Evolutionary conservation across 2,888 invertebrate species (phyloP), one percentile per base, ranked within the genome.

Genomic region (Lordiphosa fenestrarum): DNA sequence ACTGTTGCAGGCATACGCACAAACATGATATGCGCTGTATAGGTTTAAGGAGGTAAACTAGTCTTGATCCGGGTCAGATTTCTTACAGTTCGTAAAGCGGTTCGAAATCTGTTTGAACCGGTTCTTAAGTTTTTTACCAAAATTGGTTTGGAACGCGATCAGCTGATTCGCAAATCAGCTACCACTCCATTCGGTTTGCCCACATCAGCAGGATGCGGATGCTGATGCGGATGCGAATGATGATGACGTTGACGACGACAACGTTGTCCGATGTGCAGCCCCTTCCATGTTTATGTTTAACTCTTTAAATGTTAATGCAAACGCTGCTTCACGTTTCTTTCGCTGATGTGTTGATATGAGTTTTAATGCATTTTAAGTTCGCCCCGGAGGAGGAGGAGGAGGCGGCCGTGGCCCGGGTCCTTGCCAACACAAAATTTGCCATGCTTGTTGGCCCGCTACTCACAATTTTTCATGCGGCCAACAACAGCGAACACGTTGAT

Each of bases 331-430:
- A 13, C 49, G 44, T 44, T 58, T 60, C 49, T 56, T 55, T 51
- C 19, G 6, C 6, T 38, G 71, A 68, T 69, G 72, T 71, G 71
- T 67, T 67, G 63, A 69, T 66, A 68, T 66, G 64, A 51, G 66
- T 69, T 73, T 80, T 72, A 71, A 69, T 78, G 81, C 76, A 72
- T 74, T 81, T 82, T 67, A 60, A 68, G 58, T 56, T 36, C 47
- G 36, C 36, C 36, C 21, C 12, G 21, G 35, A 15, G 33, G 33
- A 46, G 48, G 46, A 44, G 39, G 15, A 15, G 15, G 1, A 41
- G 37, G 38, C 25, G 38, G 42, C 39, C 25, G 25, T 53, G 2
- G 41, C 21, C 37, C 37, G 44, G 44, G 49, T 56, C 36, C 68
- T 50, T 35, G 59, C 69, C 66, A 60, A 52, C 61, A 66, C 19